Conservation (phyloP, 2,113 vertebrate genomes). For the Corythoichthys intestinalis region DNA sequence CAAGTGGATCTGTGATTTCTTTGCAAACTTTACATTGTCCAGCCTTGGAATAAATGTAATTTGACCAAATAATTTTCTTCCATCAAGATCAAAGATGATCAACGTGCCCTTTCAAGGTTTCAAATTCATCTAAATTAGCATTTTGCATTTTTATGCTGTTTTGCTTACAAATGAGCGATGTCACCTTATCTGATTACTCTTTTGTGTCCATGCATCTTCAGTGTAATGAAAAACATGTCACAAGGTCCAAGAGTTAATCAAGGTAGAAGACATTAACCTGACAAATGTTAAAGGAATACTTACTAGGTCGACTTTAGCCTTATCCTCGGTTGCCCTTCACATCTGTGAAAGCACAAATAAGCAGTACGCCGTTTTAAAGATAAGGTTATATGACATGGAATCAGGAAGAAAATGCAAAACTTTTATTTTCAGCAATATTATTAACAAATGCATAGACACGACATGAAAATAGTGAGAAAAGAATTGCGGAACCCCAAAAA, state of each 20-base stretch:
- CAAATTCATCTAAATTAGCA: no score
- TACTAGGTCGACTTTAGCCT: neutral
- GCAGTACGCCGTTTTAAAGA: neutral
- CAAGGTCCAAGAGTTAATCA: neutral
- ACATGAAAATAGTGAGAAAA: conserved; percentile 60
- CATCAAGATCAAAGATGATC: no score
- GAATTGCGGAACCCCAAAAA: conserved; percentile 54
- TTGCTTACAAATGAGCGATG: no score
- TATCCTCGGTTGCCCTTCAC: neutral
- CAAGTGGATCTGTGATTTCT: no score
- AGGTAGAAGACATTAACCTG: neutral
- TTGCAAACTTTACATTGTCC: no score
- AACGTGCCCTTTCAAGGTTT: no score
- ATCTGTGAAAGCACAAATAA: neutral
- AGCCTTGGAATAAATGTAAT: no score
- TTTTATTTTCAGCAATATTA: conserved; percentile 56
- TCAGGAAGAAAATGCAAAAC: conserved; percentile 57
- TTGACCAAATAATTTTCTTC: no score
- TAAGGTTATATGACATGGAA: conserved; percentile 4
- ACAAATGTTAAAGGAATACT: neutral
- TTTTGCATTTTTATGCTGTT: no score
- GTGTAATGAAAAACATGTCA: neutral
- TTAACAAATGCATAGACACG: conserved; percentile 52
- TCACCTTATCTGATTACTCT: no score
- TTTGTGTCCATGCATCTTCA: neutral